Percentiles rank a stretch among this genome's conserved stretches.
These are phyloP conservation scores for Blastobasis lacticolella DNA, from an alignment of 2,888 invertebrate species.

Conservation along the genomic window DNA sequence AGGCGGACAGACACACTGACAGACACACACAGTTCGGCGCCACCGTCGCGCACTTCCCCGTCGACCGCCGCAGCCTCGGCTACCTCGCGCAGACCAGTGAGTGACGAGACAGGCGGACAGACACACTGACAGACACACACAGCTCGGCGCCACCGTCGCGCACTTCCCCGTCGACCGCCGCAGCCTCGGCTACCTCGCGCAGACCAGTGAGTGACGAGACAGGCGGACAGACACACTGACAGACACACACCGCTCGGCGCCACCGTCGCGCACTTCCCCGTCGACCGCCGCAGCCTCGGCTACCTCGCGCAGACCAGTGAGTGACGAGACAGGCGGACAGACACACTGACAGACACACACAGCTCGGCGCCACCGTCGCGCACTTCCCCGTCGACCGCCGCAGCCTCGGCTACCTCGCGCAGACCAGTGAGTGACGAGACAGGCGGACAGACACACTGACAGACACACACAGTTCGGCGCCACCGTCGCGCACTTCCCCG, in stretches of 20 bases:
- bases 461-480: slow-evolving; percentile 87
- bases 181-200: too few species aligned
- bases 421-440: slow-evolving; percentile 72
- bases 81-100: too few species aligned
- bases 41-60: neutral
- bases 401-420: slow-evolving; percentile 87
- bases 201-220: too few species aligned
- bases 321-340: too few species aligned
- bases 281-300: slow-evolving; percentile 85
- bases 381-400: slow-evolving; percentile 93
- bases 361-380: slow-evolving; percentile 96
- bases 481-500: slow-evolving; percentile 95
- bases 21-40: neutral
- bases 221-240: too few species aligned
- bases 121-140: neutral
- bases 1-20: neutral
- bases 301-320: slow-evolving; percentile 83
- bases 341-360: too few species aligned
- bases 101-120: too few species aligned
- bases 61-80: neutral
- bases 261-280: slow-evolving; percentile 95
- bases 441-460: too few species aligned
- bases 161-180: neutral
- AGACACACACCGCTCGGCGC: slow-evolving; percentile 98
- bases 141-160: neutral